Evolutionary conservation across 1,140 invertebrate species (phyloP), one percentile per base, ranked within the genome.

Genomic region (Euborellia annulipes): DNA sequence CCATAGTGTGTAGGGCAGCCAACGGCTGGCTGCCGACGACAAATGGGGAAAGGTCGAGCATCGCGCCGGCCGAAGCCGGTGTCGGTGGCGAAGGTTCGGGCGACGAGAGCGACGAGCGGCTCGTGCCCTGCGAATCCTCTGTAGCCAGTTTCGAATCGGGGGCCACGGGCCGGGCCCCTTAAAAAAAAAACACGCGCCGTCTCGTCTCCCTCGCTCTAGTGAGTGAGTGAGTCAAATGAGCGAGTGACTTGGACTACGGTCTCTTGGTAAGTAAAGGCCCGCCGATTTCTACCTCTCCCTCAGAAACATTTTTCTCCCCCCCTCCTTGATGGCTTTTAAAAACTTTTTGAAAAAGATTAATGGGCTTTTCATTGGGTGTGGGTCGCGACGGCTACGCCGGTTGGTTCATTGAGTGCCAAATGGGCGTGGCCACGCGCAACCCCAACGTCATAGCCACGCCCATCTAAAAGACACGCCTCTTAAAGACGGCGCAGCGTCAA

Each of bases 1-100:
- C 88, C 82, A 96, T 85, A 7, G 88, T 91, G 62, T 93, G 90
- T 20, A 94, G 65, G 1, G 91, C 91, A 0, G 90, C 89, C 53
- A 96, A 61, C 3, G 90, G 90, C 36, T 78, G 78, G 53, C 68
- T 78, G 45, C 71, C 74, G 8, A 78, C 61, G 52, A 78, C 23
- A 27, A 27, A 27, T 11, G 23, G 23, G 67, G 54, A 76, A 74
- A 13, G 71, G 70, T 22, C 71, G 67, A 41, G 63, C 63, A 34
- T 65, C 61, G 52, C 65, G n/a, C n/a, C n/a, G n/a, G n/a, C n/a
- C n/a, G n/a, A n/a, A n/a, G n/a, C n/a, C 52, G 30, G 22, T 11
- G 42, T 17, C 30, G 39, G 23, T 34, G 11, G 22, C 18, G 45
- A 36, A 48, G 61, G 62, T 17, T 62, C 58, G 6, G 55, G 40